A percentile compares a stretch with the other conserved stretches of the same genome.
Evolutionary conservation across 2,888 invertebrate genomes (phyloP).

Genomic region (Agrilus mali): DNA sequence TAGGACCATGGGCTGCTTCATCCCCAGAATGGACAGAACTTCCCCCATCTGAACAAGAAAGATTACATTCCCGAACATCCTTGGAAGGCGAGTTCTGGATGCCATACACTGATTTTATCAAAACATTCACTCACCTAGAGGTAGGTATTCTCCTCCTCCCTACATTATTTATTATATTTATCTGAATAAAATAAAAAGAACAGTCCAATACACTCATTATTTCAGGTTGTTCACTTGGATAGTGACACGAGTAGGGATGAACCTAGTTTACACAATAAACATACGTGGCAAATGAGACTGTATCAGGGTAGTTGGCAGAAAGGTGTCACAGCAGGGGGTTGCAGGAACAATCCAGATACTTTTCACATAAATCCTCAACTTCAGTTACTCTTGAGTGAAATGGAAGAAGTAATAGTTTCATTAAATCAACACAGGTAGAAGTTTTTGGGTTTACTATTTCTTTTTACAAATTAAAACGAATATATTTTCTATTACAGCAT

Average conservation of each 20-base stretch:
- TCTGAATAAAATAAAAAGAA: not conserved
- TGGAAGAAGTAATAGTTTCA: slow-evolving; percentile 72
- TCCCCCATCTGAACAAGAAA: slow-evolving; percentile 57
- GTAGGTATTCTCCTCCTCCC: slow-evolving; percentile 33
- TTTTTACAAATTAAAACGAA: too few species aligned
- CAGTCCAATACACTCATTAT: not conserved
- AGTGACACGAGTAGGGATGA: slow-evolving; percentile 79
- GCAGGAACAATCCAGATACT: slow-evolving; percentile 79
- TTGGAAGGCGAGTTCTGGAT: slow-evolving; percentile 46
- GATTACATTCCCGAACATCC: slow-evolving; percentile 43
- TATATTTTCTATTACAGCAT: slow-evolving; percentile 59
- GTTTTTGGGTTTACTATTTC: too few species aligned
- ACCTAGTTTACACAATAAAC: slow-evolving; percentile 60
- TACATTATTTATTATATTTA: not conserved
- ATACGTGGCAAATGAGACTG: slow-evolving; percentile 78
- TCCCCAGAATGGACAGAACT: slow-evolving; percentile 68
- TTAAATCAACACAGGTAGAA: slow-evolving; percentile 56
- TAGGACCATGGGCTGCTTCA: slow-evolving; percentile 56
- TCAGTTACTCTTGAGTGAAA: slow-evolving; percentile 63
- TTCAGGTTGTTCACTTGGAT: slow-evolving; percentile 57
- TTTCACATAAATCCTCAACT: slow-evolving; percentile 90
- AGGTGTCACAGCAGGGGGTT: slow-evolving; percentile 83
- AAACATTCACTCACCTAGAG: slow-evolving; percentile 71
- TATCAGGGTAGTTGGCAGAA: slow-evolving; percentile 78
- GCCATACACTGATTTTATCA: slow-evolving; percentile 68